Evolutionary conservation across 2,797 vertebrate genomes (phyloP).

Genomic region (Xyrichtys novacula): DNA sequence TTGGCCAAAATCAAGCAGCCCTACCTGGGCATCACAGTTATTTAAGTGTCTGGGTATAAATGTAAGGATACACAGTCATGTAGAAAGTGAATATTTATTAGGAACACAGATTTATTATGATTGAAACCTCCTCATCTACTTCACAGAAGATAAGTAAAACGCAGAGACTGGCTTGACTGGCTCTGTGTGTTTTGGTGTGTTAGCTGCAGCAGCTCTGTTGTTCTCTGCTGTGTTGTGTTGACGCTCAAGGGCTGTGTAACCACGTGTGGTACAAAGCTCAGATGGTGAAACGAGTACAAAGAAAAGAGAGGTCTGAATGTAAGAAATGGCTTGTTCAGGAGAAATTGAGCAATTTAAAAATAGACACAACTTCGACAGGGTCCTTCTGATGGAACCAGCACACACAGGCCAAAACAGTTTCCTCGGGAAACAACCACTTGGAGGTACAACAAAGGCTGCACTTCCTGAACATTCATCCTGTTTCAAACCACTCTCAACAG

Average conservation of each 20-base stretch:
- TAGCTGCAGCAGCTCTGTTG: constrained; percentile 17
- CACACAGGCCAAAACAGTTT: constrained; percentile 53
- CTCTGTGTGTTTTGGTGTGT: constrained; percentile 22
- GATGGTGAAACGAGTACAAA: constrained; percentile 31
- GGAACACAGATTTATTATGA: background rate
- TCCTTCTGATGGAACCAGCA: constrained; percentile 31
- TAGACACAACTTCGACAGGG: constrained; percentile 11
- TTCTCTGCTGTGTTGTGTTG: constrained; percentile 32
- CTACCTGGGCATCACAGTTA: background rate
- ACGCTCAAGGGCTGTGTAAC: constrained; percentile 46
- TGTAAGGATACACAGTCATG: background rate
- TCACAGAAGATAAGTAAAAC: constrained; percentile 4
- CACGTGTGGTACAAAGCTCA: constrained; percentile 26
- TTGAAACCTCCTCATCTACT: background rate
- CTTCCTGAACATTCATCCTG: constrained; percentile 51
- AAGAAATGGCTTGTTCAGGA: constrained; percentile 20
- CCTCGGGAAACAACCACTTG: constrained; percentile 68
- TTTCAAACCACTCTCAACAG: constrained; percentile 14
- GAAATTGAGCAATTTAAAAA: constrained; percentile 38
- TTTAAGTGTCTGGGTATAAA: background rate
- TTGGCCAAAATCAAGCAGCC: too few relatives aligned
- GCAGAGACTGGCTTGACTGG: constrained; percentile 4
- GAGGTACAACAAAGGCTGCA: constrained; percentile 42
- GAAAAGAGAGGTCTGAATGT: constrained; percentile 35
- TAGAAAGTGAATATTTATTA: background rate